phyloP scores from a whole-genome alignment of 2,888 invertebrate genomes.

The Opisthograptis luteolata region DNA sequence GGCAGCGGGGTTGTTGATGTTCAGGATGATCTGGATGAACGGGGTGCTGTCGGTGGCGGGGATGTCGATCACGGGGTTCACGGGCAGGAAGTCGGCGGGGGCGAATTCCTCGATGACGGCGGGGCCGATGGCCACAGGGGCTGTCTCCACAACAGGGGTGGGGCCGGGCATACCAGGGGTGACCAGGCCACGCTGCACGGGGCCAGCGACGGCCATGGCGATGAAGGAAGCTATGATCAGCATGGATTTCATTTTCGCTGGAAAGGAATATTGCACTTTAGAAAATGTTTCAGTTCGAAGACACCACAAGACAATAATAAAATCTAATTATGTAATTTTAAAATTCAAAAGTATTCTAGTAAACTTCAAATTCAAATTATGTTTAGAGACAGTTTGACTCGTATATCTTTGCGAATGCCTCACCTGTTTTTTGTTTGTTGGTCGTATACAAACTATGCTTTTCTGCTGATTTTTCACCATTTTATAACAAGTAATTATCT shows the following conservation, averaged over 20 bases:
- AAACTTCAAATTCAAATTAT: background rate
- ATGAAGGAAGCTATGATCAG: constrained; percentile 48
- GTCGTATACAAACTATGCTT: constrained; percentile 39
- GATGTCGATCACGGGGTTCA: constrained; percentile 27
- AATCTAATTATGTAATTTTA: background rate
- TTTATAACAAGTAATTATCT: constrained; percentile 42
- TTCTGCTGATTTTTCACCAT: constrained; percentile 13
- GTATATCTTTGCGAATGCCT: constrained; percentile 4
- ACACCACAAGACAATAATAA: background rate
- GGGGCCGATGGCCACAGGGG: constrained; percentile 32
- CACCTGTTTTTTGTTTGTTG: constrained; percentile 40
- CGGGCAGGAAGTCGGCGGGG: constrained; percentile 32
- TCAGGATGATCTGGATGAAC: constrained; percentile 52
- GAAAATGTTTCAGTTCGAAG: background rate
- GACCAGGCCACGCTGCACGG: constrained; percentile 35
- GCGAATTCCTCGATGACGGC: constrained; percentile 30
- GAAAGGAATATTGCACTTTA: constrained; percentile 5
- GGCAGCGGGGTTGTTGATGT: constrained; percentile 42
- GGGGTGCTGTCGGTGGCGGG: constrained; percentile 35
- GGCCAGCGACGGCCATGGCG: constrained; percentile 50
- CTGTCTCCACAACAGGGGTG: constrained; percentile 33
- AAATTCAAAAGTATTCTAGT: too few relatives aligned
- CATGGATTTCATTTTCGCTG: constrained; percentile 50
- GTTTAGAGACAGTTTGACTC: background rate
- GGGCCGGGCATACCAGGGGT: constrained; percentile 35